Conservation (phyloP, 1,140 invertebrate species). For the Pteromalus puparum region DNA sequence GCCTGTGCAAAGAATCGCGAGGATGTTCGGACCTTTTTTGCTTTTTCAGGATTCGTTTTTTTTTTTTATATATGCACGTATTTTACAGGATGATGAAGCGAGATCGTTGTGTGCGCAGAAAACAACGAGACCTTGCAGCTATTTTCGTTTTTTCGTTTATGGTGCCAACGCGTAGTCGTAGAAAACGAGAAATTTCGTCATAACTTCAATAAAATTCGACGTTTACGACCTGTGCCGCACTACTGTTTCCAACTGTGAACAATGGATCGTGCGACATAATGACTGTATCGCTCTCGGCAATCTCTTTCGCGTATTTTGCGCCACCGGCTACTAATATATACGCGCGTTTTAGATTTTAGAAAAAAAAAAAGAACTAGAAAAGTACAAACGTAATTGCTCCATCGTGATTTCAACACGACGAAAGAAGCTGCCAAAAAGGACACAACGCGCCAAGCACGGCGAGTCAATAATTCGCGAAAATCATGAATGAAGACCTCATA, state of each 20-base stretch:
- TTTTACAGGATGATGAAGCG: background rate
- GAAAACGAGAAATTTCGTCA: background rate
- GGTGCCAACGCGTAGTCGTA: background rate
- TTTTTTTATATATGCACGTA: background rate
- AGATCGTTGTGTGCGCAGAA: background rate
- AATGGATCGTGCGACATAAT: background rate
- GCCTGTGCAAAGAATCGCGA: background rate
- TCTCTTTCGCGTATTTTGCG: background rate
- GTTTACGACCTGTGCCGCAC: background rate
- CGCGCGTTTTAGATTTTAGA: background rate
- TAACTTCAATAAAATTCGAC: constrained; percentile 11
- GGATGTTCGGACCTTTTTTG: background rate
- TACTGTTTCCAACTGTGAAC: background rate
- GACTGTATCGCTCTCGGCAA: background rate
- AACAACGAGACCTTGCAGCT: background rate
- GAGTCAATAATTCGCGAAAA: background rate
- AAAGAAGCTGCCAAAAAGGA: background rate
- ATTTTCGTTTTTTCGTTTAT: constrained; percentile 29
- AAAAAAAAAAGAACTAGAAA: background rate
- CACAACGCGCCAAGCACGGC: too few relatives aligned
- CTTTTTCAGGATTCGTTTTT: too few relatives aligned
- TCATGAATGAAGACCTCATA: background rate
- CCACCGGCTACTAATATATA: background rate
- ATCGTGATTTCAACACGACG: background rate
- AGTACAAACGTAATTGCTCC: background rate